Evolutionary conservation across 2,797 vertebrate species (phyloP).

Genomic region (Liparis tanakae): DNA sequence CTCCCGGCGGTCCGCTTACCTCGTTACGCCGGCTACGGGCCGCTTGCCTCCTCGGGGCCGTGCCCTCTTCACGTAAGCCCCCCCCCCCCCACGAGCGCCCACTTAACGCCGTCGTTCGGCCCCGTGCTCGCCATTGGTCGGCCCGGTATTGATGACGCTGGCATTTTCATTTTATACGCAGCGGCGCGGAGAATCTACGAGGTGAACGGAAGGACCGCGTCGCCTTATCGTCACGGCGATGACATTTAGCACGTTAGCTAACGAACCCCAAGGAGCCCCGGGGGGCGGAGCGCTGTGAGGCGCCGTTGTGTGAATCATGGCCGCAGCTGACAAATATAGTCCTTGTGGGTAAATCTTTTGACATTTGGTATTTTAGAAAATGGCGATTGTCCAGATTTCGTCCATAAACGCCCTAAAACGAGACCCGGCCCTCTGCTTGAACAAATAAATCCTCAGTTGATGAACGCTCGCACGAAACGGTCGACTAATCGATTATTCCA

Average conservation of each 20-base stretch:
- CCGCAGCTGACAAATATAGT: neutral
- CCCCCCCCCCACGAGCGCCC: too few species aligned
- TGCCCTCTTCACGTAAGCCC: constrained; percentile 49
- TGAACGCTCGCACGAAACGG: neutral
- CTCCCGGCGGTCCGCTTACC: constrained; percentile 69
- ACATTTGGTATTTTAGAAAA: constrained; percentile 1
- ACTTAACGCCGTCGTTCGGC: constrained; percentile 32
- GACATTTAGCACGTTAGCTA: constrained; percentile 26
- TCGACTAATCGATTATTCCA: neutral
- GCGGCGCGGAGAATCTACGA: neutral
- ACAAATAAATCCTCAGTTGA: neutral
- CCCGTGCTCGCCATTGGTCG: constrained; percentile 37
- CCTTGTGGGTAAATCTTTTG: neutral
- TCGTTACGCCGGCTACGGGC: constrained; percentile 46
- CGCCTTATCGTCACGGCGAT: constrained; percentile 23
- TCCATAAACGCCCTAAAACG: neutral
- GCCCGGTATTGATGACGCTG: constrained; percentile 19
- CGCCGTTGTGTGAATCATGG: neutral
- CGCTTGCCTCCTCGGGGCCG: constrained; percentile 48
- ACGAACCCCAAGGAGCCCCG: neutral
- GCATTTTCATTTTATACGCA: constrained; percentile 29
- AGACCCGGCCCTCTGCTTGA: neutral
- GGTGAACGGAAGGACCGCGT: constrained; percentile 2
- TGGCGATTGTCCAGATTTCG: neutral
- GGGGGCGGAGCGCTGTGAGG: neutral